These are phyloP conservation scores for Papilio xuthus DNA, from an alignment of 1,140 invertebrate genomes.

Conservation along the genomic window DNA sequence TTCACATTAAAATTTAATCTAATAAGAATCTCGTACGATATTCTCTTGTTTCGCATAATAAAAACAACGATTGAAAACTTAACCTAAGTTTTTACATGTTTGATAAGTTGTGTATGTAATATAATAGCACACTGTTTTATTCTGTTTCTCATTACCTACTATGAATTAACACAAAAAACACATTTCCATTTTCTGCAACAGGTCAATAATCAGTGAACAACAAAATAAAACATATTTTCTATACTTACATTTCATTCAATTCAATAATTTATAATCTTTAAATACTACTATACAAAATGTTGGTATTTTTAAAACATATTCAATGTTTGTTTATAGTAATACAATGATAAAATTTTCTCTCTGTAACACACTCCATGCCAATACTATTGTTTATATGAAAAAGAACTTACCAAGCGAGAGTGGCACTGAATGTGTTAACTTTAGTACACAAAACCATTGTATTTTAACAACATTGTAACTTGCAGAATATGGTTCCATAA, in stretches of 20 bases:
- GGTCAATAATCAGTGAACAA: neutral
- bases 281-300: no score
- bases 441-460: no score
- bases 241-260: neutral
- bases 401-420: no score
- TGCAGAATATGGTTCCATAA: no score
- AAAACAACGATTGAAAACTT: neutral
- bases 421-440: no score
- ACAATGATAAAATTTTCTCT: no score
- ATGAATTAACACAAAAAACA: neutral
- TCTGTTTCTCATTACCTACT: neutral
- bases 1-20: neutral
- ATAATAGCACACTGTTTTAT: neutral
- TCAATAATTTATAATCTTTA: no score
- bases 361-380: no score
- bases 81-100: slow-evolving; percentile 15
- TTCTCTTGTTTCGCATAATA: neutral
- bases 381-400: no score
- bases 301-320: no score
- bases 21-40: slow-evolving; percentile 4
- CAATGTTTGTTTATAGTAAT: no score
- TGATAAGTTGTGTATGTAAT: neutral
- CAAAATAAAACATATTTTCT: neutral
- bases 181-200: neutral
- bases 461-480: no score